Percentiles rank a stretch among this genome's conserved stretches.
Conservation (phyloP, 1,140 invertebrate genomes). For the Adoxophyes honmai region DNA sequence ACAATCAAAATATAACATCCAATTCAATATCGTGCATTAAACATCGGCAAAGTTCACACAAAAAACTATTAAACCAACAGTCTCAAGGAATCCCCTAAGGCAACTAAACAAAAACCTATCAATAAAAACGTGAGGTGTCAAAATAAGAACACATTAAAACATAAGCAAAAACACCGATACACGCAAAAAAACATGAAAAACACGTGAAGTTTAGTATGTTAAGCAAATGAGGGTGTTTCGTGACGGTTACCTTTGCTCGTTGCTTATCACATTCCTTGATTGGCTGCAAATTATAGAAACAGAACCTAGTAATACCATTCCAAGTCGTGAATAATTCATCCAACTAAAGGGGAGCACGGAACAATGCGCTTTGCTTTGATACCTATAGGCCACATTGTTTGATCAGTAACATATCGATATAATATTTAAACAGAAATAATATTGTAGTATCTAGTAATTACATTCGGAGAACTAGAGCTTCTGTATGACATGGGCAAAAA, state of each 20-base stretch:
- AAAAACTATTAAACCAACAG: background rate
- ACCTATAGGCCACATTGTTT: too few species aligned
- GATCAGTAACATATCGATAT: too few species aligned
- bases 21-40: background rate
- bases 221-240: background rate
- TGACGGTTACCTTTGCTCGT: constrained; percentile 49
- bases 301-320: constrained; percentile 14
- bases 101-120: background rate
- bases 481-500: too few species aligned
- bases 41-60: background rate
- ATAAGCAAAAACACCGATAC: background rate
- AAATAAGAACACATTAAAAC: background rate
- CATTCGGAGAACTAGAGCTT: too few species aligned
- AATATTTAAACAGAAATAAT: too few species aligned
- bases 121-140: background rate
- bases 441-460: too few species aligned
- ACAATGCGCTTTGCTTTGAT: too few species aligned
- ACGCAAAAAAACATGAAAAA: background rate
- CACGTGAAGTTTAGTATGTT: constrained; percentile 2
- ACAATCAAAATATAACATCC: too few species aligned
- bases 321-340: constrained; percentile 5
- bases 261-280: constrained; percentile 54
- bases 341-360: too few species aligned
- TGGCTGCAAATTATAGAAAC: constrained; percentile 48
- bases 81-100: background rate